phyloP scores from a whole-genome alignment of 2,113 vertebrate species.

The Myotis lucifugus region DNA sequence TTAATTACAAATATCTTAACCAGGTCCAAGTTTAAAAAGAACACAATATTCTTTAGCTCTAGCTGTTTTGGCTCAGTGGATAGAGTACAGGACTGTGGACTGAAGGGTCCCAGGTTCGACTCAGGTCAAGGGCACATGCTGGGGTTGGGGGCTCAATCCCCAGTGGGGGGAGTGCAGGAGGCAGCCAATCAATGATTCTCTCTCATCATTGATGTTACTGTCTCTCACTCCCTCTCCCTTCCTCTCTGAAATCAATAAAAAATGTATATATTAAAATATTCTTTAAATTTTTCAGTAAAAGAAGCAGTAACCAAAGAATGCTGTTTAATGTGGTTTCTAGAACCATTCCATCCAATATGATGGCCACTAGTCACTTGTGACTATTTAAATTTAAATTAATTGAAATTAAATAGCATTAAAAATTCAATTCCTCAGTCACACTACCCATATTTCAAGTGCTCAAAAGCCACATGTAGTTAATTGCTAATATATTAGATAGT shows the following conservation, averaged over 20 bases:
- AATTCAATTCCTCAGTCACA: neutral
- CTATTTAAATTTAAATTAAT: neutral
- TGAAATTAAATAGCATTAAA: neutral
- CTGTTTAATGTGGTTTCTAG: neutral
- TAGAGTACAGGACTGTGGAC: no score
- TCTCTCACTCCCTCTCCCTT: no score
- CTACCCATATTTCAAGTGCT: neutral
- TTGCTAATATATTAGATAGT: neutral
- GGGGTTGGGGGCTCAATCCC: no score
- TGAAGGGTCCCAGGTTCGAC: no score
- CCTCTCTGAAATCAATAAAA: no score
- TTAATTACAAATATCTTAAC: constrained; percentile 19
- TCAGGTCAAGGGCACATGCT: no score
- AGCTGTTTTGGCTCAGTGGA: no score
- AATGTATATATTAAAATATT: neutral
- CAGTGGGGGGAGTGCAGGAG: no score
- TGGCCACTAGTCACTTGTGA: neutral
- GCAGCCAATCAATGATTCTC: no score
- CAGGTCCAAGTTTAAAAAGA: neutral
- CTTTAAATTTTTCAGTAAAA: neutral
- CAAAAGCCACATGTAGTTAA: neutral
- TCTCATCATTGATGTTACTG: no score
- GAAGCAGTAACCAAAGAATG: neutral
- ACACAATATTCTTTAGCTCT: neutral
- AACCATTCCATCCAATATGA: neutral